Evolutionary conservation across 1,140 invertebrate genomes (phyloP).

Genomic region (Thereuonema tuberculata): DNA sequence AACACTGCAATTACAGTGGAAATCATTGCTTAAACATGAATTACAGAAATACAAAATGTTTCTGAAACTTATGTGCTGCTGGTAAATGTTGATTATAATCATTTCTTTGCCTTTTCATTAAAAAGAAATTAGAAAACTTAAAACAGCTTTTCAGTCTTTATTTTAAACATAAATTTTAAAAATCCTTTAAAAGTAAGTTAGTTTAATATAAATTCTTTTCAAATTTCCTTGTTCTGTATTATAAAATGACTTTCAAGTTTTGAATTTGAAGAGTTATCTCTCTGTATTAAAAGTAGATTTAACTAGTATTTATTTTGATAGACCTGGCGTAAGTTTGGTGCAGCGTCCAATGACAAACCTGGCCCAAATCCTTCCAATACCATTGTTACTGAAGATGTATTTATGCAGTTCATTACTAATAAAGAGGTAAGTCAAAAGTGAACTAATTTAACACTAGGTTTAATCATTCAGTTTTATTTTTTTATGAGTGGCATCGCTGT

Average conservation of each 20-base stretch:
- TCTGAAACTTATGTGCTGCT: too few relatives aligned
- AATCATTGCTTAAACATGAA: too few relatives aligned
- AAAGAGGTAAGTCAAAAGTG: slow-evolving; percentile 28
- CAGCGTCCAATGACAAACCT: slow-evolving; percentile 72
- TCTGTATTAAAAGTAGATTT: too few relatives aligned
- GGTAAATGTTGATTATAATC: too few relatives aligned
- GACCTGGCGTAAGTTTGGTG: slow-evolving; percentile 88
- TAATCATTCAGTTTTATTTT: neutral
- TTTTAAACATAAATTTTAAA: neutral
- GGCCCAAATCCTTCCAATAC: slow-evolving; percentile 95
- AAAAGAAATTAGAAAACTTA: too few relatives aligned
- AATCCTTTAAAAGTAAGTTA: neutral
- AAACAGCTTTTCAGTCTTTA: too few relatives aligned
- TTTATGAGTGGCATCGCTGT: too few relatives aligned
- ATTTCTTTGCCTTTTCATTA: too few relatives aligned
- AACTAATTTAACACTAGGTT: neutral
- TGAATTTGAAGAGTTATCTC: too few relatives aligned
- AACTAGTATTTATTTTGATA: slow-evolving; percentile 13
- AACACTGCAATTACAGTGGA: too few relatives aligned
- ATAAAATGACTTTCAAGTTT: too few relatives aligned
- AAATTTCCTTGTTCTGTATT: neutral
- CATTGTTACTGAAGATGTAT: slow-evolving; percentile 87
- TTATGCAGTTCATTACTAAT: slow-evolving; percentile 53
- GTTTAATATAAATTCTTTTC: neutral
- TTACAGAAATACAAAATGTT: too few relatives aligned